Evolutionary conservation across 2,888 invertebrate species (phyloP), one percentile per base, ranked within the genome.

Genomic region (Dione vanillae): DNA sequence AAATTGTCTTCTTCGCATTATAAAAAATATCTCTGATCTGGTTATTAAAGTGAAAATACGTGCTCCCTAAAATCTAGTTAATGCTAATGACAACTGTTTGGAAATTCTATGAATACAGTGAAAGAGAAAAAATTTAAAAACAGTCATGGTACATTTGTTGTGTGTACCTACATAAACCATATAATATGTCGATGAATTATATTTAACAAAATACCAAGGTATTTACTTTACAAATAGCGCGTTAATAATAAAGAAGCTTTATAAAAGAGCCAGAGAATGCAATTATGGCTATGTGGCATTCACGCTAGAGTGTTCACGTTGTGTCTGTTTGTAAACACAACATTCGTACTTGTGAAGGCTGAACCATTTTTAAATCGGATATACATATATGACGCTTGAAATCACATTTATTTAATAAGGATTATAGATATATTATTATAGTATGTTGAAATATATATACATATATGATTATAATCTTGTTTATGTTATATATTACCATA

Each of bases 291-390:
- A 70, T 71, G 78, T 79, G 80, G 78, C 81, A 82, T 84, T 82
- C 81, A 84, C 79, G 82, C 79, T 74, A 79, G 71, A 82, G 76
- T 79, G 78, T 80, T 82, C 83, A 82, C 81, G 83, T 84, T 82
- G 78, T 75, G 77, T 82, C 80, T 86, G 87, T 89, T 89, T 87
- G 84, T 88, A 88, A 89, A 89, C 88, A 69, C 62, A 74, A 35
- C 65, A 61, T 41, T 65, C 68, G 73, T 68, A 67, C 70, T 69
- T 69, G 70, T 71, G 83, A 85, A 88, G 86, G 86, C 82, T 85
- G 49, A 61, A 35, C 61, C 61, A 61, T 45, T 61, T 66, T 54
- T 45, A 66, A 54, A 56, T 66, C 54, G 51, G 12, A 51, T 65
- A 65, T 19, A 43, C 45, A 16, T 51, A 41, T 7, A 35, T 51